These are phyloP conservation scores for Otis tarda DNA, from an alignment of 2,113 vertebrate genomes.

Conservation along the genomic window DNA sequence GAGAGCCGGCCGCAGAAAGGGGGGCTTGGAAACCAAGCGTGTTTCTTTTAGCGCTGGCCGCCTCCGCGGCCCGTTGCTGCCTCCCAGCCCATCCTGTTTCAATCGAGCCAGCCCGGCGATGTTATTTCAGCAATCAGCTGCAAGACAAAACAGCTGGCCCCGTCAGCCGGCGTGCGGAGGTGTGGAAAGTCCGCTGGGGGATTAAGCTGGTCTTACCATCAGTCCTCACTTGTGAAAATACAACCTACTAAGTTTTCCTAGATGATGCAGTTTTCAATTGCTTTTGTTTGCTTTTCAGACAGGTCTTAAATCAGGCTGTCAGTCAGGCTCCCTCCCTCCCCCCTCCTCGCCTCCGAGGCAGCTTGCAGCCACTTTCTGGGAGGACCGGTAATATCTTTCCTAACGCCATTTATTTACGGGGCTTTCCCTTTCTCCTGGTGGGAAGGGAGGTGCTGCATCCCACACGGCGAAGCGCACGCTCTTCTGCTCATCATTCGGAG, in stretches of 20 bases:
- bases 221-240: slow-evolving; percentile 70
- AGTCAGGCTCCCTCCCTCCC: neutral
- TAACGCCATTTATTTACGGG: neutral
- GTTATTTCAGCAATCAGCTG: slow-evolving; percentile 46
- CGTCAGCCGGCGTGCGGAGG: neutral
- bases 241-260: slow-evolving; percentile 63
- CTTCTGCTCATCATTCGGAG: neutral
- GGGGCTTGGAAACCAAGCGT: neutral
- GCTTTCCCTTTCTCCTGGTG: neutral
- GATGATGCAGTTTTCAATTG: slow-evolving; percentile 63
- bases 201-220: slow-evolving; percentile 62
- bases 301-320: slow-evolving; percentile 67
- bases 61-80: neutral
- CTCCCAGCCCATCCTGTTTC: neutral
- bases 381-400: neutral
- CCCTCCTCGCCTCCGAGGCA: neutral
- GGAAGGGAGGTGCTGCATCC: neutral
- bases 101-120: neutral
- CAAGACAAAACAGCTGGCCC: slow-evolving; percentile 66
- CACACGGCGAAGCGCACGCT: fast-evolving
- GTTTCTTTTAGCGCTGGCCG: neutral
- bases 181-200: slow-evolving; percentile 57
- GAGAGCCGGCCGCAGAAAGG: neutral
- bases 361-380: slow-evolving; percentile 29
- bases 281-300: slow-evolving; percentile 66